phyloP scores from a whole-genome alignment of 2,888 invertebrate species.

The Terebella lapidaria region DNA sequence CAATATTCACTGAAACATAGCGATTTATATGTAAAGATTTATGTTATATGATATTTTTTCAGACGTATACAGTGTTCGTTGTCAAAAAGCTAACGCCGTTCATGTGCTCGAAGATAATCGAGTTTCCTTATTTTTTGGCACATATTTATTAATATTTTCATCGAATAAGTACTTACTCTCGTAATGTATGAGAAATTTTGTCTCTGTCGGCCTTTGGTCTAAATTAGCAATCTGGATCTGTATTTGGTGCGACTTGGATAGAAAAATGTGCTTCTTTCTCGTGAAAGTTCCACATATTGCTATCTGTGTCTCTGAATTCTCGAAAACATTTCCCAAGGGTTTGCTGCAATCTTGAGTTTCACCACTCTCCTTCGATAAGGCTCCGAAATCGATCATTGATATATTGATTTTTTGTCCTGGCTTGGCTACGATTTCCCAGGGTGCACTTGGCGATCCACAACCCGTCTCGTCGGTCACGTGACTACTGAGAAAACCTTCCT shows the following conservation, averaged over 20 bases:
- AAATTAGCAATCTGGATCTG: not conserved
- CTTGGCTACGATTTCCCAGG: not conserved
- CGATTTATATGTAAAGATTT: no score
- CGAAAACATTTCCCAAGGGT: not conserved
- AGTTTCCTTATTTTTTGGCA: no score
- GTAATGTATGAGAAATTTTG: not conserved
- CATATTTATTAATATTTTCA: no score
- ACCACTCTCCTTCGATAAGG: not conserved
- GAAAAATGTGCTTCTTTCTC: not conserved
- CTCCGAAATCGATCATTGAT: not conserved
- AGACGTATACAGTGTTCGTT: no score
- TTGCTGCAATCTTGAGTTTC: not conserved
- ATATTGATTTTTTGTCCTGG: not conserved
- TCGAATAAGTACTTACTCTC: no score
- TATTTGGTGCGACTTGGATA: not conserved
- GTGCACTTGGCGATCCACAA: not conserved
- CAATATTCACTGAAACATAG: no score
- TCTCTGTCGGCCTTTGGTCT: not conserved
- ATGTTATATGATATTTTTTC: no score
- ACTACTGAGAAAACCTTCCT: not conserved
- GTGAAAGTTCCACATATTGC: not conserved
- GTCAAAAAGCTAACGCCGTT: no score
- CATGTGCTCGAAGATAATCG: no score
- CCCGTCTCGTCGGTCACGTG: conserved; percentile 3
- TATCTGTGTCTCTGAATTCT: not conserved